Conservation (phyloP, 1,140 invertebrate genomes). For the Ostrea edulis region DNA sequence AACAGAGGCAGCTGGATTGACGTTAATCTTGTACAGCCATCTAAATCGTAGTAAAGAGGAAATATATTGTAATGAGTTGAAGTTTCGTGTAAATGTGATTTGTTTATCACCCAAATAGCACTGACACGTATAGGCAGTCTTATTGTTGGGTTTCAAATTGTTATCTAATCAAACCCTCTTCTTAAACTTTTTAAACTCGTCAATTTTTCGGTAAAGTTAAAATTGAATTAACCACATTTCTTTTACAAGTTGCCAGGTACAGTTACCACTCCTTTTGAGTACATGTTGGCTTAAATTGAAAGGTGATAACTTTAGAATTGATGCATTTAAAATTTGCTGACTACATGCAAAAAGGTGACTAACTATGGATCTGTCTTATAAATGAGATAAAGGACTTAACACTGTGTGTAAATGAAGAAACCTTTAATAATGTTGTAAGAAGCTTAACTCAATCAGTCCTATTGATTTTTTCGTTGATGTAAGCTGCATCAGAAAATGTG, state of each 20-base stretch:
- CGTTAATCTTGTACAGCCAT: slow-evolving; percentile 15
- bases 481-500: too few relatives aligned
- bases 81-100: not conserved
- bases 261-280: not conserved
- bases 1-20: not conserved
- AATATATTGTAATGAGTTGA: not conserved
- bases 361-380: not conserved
- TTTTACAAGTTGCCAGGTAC: not conserved
- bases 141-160: not conserved
- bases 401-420: not conserved
- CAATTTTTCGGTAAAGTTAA: not conserved
- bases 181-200: not conserved
- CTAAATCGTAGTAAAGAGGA: slow-evolving; percentile 22
- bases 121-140: not conserved
- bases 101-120: slow-evolving; percentile 30
- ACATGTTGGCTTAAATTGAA: too few relatives aligned
- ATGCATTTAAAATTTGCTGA: too few relatives aligned
- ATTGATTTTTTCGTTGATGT: too few relatives aligned
- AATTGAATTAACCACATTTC: slow-evolving; percentile 1
- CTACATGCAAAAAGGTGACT: not conserved
- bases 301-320: too few relatives aligned
- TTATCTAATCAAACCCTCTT: not conserved
- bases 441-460: too few relatives aligned
- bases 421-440: too few relatives aligned
- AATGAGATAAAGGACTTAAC: not conserved